Base-by-base conservation (phyloP, 2,113 vertebrate genomes). In the Tonatia bakeri region DNA sequence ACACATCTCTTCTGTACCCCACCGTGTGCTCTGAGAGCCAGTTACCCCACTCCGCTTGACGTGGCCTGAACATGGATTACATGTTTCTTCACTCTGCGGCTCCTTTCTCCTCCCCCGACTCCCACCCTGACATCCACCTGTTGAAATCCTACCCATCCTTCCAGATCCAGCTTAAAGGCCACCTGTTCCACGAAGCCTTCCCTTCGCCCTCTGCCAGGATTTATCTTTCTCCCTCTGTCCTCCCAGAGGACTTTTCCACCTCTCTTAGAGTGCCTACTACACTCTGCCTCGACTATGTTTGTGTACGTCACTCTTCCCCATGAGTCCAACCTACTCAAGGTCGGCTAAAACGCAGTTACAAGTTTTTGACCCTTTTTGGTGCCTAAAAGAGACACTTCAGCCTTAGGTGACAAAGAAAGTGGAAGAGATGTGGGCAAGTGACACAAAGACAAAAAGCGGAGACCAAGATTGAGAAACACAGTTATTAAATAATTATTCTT, bases 111-210 rank as follows among this genome's bases (percentile, higher is more conserved):
- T 50, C 33, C 61, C 64, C 47, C 69, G 38, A 28, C 31, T 20
- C 56, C 79, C 36, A 28, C 16, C 52, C 31, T 61, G 54, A 91
- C 52, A 88, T 86, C 90, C 0, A 8, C 65, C 77, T 67, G 43
- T 67, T 95, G 92, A 96, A 96, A 96, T 86, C 90, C 90, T 96
- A 91, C 82, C 90, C 95, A 91, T 64, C 56, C 56, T 85, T 75
- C 77, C 67, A 89, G 83, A 54, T 33, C 59, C 72, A 95, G 91
- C 73, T 95, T 67, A 93, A 75, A 93, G 52, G 81, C 86, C 85
- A 96, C 95, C 95, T 97, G 91, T 93, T 81, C 36, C 64, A 70
- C 64, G 40, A 7, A 86, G 86, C 45, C 64, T 87, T 73, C n/a
- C 14, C 59, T 45, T 40, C 28, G 61, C 82, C 61, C 59, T 88